phyloP scores from a whole-genome alignment of 2,797 vertebrate species.

The Hylomyscus alleni region DNA sequence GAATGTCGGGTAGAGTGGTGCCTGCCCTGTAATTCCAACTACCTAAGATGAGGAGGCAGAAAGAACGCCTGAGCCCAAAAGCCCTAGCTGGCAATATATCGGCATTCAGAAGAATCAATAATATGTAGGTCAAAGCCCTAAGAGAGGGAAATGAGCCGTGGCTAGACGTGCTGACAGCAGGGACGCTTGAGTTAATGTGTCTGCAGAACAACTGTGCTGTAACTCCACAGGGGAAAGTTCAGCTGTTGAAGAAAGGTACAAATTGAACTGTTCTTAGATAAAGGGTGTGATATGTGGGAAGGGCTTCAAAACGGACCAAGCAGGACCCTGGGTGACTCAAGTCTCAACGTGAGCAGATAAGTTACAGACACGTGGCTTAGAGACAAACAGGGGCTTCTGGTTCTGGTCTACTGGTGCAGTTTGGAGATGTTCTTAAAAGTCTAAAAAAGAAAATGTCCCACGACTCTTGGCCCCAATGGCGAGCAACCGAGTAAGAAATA shows the following conservation, averaged over 20 bases:
- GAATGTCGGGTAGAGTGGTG: not conserved
- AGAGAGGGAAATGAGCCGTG: not conserved
- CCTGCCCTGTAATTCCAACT: too few relatives aligned
- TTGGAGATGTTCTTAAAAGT: slow-evolving; percentile 29
- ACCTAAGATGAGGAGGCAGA: not conserved
- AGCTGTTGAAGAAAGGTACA: slow-evolving; percentile 12
- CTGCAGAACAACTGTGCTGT: not conserved
- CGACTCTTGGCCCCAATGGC: too few relatives aligned
- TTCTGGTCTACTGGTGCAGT: not conserved
- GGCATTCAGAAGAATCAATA: not conserved
- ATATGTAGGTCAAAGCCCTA: not conserved
- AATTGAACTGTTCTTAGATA: not conserved
- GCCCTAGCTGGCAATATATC: not conserved
- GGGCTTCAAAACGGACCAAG: not conserved
- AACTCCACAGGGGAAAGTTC: not conserved
- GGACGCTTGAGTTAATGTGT: not conserved
- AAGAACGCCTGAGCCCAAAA: not conserved
- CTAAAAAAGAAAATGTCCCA: not conserved
- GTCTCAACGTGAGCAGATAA: not conserved
- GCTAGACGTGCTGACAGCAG: not conserved
- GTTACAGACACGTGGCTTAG: not conserved
- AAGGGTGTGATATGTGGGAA: not conserved
- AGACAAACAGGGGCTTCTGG: not conserved
- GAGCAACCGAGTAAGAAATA: not conserved
- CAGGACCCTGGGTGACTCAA: not conserved